Evolutionary conservation across 2,113 vertebrate species (phyloP), one percentile per base, ranked within the genome.

Genomic region (Macrotis lagotis): DNA sequence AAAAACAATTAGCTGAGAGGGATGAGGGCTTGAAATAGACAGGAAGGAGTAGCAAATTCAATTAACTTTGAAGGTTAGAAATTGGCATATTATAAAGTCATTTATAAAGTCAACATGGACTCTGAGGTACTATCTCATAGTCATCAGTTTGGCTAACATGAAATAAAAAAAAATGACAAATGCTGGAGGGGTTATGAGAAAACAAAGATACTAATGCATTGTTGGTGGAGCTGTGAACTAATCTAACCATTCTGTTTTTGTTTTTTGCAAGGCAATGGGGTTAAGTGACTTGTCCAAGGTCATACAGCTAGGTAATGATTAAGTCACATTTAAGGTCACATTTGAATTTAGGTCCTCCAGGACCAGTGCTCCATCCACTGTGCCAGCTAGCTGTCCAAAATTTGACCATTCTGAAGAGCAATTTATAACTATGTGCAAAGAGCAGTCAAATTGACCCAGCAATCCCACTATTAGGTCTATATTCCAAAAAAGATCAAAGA

Each of bases 1-100:
- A 83, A 83, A 37, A 95, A 97, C 95, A 95, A 92, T 90, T 53
- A 94, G 92, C 55, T 92, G 3, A 96, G 50, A 10, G 48, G 14
- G 50, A 51, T 10, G 47, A 28, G 83, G 11, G 48, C 19, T 83
- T 83, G 25, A 88, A 95, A 66, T 8, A 44, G 59, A 90, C 28
- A 51, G 55, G 91, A n/a, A 74, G 31, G 11, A 49, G 83, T 93
- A 50, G 94, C 52, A 96, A 96, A 96, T 8, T 95, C 92, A 96
- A 83, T 93, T 94, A 96, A 96, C 55, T 93, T 25, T 96, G 97
- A 94, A 97, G 96, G 91, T 48, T 66, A 97, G 95, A 96, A 48
- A 53, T 88, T 95, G 55, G 91, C 94, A 91, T 25, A 44, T 52
- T 50, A 51, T 94, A 59, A n/a, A n/a, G n/a, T 96, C 88, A 92